Evolutionary conservation across 2,888 invertebrate species (phyloP).

Genomic region (Kryphioiulus occultus): DNA sequence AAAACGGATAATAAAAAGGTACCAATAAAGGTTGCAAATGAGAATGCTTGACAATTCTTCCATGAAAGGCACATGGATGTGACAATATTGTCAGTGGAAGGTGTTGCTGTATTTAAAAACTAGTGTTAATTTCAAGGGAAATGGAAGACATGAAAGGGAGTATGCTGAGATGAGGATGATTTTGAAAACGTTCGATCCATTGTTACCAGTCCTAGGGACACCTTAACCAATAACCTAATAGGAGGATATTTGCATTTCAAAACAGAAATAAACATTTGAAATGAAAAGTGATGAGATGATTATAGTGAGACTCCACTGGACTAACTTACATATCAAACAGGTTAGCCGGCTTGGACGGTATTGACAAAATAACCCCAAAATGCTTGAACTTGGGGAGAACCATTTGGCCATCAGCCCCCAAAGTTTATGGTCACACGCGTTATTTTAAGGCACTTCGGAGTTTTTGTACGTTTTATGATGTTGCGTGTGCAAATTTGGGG

Average conservation of each 20-base stretch:
- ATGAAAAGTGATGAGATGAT: background rate
- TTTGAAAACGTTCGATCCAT: background rate
- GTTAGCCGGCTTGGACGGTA: background rate
- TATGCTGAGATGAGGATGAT: background rate
- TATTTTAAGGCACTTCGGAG: background rate
- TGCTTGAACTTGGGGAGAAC: background rate
- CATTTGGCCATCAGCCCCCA: background rate
- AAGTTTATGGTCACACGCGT: background rate
- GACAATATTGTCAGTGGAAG: background rate
- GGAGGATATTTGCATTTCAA: background rate
- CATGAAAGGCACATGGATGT: background rate
- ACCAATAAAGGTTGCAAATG: background rate
- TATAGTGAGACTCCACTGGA: background rate
- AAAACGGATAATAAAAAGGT: background rate
- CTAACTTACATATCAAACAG: background rate
- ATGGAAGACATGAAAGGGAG: background rate
- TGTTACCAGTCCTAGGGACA: background rate
- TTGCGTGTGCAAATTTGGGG: background rate
- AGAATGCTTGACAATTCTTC: background rate
- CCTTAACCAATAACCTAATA: background rate
- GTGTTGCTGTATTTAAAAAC: background rate
- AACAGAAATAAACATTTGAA: background rate
- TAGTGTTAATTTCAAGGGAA: background rate
- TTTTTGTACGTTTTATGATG: background rate
- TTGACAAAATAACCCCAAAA: background rate